Evolutionary conservation across 2,888 invertebrate species (phyloP).

Genomic region (Hydriomena furcata): DNA sequence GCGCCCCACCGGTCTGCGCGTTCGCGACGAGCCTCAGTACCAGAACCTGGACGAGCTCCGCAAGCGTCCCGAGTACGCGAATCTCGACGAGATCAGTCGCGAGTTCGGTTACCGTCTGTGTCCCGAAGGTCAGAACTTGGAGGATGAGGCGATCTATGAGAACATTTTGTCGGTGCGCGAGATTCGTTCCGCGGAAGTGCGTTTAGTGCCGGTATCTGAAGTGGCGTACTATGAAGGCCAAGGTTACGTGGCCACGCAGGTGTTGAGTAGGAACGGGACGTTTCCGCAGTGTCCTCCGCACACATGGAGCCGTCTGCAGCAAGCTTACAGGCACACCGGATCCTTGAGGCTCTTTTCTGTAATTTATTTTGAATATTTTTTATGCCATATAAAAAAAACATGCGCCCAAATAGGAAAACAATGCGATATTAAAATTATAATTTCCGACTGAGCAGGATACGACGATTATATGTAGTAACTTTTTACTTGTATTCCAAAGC

Average conservation of each 20-base stretch:
- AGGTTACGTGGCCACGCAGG: constrained; percentile 78
- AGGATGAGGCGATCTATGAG: constrained; percentile 80
- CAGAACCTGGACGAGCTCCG: constrained; percentile 76
- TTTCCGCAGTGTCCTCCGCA: constrained; percentile 80
- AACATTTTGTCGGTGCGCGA: constrained; percentile 79
- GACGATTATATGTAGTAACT: constrained; percentile 54
- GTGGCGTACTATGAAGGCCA: constrained; percentile 79
- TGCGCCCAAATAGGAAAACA: constrained; percentile 35
- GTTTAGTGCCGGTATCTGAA: constrained; percentile 79
- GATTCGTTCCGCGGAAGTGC: constrained; percentile 79
- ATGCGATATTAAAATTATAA: constrained; percentile 52
- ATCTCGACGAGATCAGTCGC: constrained; percentile 78
- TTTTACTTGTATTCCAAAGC: constrained; percentile 77
- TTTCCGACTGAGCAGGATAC: constrained; percentile 66
- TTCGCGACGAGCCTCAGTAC: constrained; percentile 76
- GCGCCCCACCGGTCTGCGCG: constrained; percentile 65
- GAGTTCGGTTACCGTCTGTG: constrained; percentile 80
- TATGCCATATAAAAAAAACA: constrained; percentile 32
- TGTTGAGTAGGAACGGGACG: constrained; percentile 77
- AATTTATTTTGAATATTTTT: constrained; percentile 50
- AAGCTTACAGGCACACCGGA: constrained; percentile 67
- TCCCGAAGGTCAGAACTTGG: constrained; percentile 79
- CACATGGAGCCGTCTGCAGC: constrained; percentile 76
- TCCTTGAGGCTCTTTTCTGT: constrained; percentile 71
- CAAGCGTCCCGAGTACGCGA: constrained; percentile 78